Percentiles rank a stretch among this genome's conserved stretches.
Evolutionary conservation across 2,113 vertebrate genomes (phyloP).

Genomic region (Chinchilla lanigera): DNA sequence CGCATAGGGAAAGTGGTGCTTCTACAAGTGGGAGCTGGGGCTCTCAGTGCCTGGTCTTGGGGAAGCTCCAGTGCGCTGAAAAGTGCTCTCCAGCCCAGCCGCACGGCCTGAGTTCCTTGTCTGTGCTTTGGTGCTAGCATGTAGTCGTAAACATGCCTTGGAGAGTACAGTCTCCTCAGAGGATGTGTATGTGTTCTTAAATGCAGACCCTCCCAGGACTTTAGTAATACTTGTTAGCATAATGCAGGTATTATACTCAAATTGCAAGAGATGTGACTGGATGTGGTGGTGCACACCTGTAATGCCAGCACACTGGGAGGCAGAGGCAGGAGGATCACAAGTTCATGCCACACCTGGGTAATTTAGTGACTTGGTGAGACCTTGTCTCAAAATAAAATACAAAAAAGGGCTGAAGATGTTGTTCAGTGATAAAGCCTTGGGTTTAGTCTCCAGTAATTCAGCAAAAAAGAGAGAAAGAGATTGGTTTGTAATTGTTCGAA

Average conservation of each 20-base stretch:
- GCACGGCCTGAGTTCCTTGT: not conserved
- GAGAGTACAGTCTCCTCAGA: not conserved
- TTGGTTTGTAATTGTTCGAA: not conserved
- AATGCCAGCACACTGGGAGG: not conserved
- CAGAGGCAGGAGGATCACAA: not conserved
- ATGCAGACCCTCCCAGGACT: not conserved
- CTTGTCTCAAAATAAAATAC: not conserved
- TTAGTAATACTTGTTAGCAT: not conserved
- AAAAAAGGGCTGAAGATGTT: not conserved
- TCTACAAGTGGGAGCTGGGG: not conserved
- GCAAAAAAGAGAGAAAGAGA: not conserved
- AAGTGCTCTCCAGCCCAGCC: not conserved
- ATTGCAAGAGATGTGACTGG: not conserved
- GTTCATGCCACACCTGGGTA: not conserved
- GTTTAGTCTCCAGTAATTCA: not conserved
- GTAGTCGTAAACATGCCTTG: not conserved
- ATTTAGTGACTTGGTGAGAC: not conserved
- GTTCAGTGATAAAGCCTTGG: not conserved
- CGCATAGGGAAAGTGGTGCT: not conserved
- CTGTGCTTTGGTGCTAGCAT: not conserved
- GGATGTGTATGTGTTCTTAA: not conserved
- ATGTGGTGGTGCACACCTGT: not conserved
- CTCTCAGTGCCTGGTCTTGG: not conserved
- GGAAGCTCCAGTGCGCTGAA: not conserved
- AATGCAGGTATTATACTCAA: not conserved